Conservation (phyloP, 1,140 invertebrate species). For the Teleogryllus occipitalis region DNA sequence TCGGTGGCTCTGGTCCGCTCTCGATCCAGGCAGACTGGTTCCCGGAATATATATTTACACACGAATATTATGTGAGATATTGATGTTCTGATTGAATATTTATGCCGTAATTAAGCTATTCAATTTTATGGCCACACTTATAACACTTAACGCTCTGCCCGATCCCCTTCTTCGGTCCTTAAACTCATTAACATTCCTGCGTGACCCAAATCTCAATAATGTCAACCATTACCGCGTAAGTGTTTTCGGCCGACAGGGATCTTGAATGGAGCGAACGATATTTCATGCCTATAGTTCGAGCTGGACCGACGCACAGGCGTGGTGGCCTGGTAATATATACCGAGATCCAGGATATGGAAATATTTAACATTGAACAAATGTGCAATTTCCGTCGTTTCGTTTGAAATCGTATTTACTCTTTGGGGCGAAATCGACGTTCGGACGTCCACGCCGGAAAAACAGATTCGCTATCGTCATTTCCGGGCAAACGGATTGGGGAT, state of each 20-base stretch:
- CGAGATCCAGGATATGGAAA: background rate
- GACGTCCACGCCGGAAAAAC: background rate
- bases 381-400: background rate
- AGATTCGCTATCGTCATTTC: background rate
- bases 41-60: background rate
- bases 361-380: background rate
- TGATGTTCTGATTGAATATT: conserved; percentile 5
- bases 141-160: background rate
- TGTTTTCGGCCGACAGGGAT: background rate
- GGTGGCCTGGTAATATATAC: too few relatives aligned
- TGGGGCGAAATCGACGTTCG: background rate
- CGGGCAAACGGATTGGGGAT: background rate
- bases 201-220: conserved; percentile 4
- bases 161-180: background rate
- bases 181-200: conserved; percentile 1
- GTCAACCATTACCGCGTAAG: background rate
- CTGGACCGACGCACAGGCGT: background rate
- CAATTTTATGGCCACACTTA: background rate
- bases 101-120: conserved; percentile 5
- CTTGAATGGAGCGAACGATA: background rate
- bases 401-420: conserved; percentile 1
- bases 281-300: background rate
- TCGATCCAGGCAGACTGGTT: background rate
- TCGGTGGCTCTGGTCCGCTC: too few relatives aligned
- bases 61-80: conserved; percentile 1